A percentile compares a stretch with the other conserved stretches of the same genome.
Evolutionary conservation across 2,797 vertebrate genomes (phyloP).

Genomic region (Enteromius trimaculatus): DNA sequence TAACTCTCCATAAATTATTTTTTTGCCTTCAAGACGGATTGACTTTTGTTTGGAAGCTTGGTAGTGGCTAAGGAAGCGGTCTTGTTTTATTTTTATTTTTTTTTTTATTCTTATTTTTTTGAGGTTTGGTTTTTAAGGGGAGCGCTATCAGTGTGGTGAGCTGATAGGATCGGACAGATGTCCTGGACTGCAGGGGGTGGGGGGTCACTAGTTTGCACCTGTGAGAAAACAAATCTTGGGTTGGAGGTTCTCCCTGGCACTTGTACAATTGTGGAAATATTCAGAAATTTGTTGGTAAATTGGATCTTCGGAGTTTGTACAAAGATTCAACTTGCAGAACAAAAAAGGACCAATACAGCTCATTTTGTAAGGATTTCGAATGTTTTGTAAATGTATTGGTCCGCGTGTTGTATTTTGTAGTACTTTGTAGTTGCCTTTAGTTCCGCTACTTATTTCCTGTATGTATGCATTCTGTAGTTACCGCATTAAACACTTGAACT

Average conservation of each 20-base stretch:
- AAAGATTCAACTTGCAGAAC: constrained; percentile 92
- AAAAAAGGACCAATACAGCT: constrained; percentile 94
- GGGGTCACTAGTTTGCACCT: constrained; percentile 70
- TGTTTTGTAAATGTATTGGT: constrained; percentile 99
- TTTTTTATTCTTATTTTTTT: constrained; percentile 68
- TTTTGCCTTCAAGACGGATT: constrained; percentile 64
- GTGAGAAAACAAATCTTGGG: constrained; percentile 67
- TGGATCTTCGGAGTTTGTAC: constrained; percentile 84
- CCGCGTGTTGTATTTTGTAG: constrained; percentile 97
- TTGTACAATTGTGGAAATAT: constrained; percentile 87
- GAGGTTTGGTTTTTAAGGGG: constrained; percentile 66
- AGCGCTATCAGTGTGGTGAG: constrained; percentile 66
- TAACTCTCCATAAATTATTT: constrained; percentile 62
- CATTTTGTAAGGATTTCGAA: constrained; percentile 97
- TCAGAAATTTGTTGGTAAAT: constrained; percentile 74
- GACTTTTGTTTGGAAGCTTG: constrained; percentile 74
- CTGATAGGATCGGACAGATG: constrained; percentile 59
- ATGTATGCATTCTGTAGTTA: constrained; percentile 95
- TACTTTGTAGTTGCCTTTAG: constrained; percentile 94
- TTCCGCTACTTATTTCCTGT: constrained; percentile 92
- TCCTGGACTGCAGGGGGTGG: constrained; percentile 59
- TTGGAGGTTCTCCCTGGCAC: constrained; percentile 80
- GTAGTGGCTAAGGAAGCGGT: constrained; percentile 69
- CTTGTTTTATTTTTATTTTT: constrained; percentile 60
- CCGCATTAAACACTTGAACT: constrained; percentile 91